Conservation (phyloP, 1,140 invertebrate genomes). For the Chironomus striatipennis region DNA sequence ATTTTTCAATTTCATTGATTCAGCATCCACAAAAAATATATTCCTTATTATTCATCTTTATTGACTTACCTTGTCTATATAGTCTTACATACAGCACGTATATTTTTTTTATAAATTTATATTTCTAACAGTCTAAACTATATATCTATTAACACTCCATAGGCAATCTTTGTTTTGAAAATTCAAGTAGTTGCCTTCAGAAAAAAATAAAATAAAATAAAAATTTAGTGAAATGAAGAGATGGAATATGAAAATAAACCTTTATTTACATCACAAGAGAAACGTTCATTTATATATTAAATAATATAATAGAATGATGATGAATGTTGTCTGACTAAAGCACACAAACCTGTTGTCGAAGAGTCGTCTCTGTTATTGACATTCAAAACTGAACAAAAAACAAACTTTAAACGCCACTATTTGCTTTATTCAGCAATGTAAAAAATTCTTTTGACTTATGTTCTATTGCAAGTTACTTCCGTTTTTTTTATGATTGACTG, state of each 20-base stretch:
- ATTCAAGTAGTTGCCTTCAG: slow-evolving; percentile 6
- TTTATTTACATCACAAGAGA: slow-evolving; percentile 18
- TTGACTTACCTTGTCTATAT: no score
- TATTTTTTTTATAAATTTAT: no score
- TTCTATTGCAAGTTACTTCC: background rate
- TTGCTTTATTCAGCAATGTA: background rate
- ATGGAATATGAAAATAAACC: background rate
- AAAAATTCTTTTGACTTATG: background rate
- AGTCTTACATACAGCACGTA: no score
- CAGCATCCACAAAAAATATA: background rate
- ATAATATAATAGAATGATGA: background rate
- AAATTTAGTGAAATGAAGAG: no score
- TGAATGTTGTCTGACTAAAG: slow-evolving; percentile 6
- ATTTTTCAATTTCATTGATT: background rate
- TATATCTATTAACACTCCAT: slow-evolving; percentile 7
- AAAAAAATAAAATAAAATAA: background rate
- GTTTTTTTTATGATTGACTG: background rate
- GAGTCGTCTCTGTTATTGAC: slow-evolving; percentile 13
- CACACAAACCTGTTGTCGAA: slow-evolving; percentile 5
- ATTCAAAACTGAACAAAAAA: background rate
- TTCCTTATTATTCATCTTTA: background rate
- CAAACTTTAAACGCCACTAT: background rate
- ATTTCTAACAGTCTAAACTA: background rate
- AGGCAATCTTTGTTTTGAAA: slow-evolving; percentile 18
- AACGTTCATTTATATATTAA: background rate